A percentile compares a stretch with the other conserved stretches of the same genome.
These are phyloP conservation scores for Leptinotarsa defecta DNA, from an alignment of 1,140 invertebrate species.

Conservation along the genomic window DNA sequence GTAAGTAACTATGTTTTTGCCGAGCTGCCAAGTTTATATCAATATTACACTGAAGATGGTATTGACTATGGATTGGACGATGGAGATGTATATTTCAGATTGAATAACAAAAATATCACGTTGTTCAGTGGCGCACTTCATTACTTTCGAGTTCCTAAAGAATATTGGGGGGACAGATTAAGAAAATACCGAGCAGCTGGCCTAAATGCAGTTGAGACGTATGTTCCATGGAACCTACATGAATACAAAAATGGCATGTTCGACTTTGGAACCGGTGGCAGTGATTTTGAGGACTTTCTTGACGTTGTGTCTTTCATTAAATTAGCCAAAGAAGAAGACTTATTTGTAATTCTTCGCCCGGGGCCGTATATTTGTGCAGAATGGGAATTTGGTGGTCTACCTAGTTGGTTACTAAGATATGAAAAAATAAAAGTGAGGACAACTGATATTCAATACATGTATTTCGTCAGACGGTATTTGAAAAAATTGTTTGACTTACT, in stretches of 20 bases:
- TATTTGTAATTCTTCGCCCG: conserved; percentile 83
- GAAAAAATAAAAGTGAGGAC: conserved; percentile 58
- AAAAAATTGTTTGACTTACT: conserved; percentile 58
- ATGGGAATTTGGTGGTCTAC: conserved; percentile 63
- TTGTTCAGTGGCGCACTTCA: conserved; percentile 78
- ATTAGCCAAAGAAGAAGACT: conserved; percentile 76
- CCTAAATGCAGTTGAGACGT: conserved; percentile 89
- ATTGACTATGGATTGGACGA: conserved; percentile 45
- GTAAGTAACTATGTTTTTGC: too few relatives aligned
- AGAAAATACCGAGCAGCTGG: conserved; percentile 79
- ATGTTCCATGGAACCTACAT: conserved; percentile 92
- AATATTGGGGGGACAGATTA: conserved; percentile 60
- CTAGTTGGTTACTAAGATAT: conserved; percentile 44
- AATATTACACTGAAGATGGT: conserved; percentile 49
- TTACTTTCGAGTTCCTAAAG: conserved; percentile 83
- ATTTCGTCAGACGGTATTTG: conserved; percentile 58
- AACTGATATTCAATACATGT: conserved; percentile 57
- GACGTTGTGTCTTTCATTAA: conserved; percentile 70
- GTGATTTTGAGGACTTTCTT: conserved; percentile 68
- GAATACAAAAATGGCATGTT: conserved; percentile 64
- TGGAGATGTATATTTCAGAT: conserved; percentile 45
- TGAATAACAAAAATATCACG: conserved; percentile 51
- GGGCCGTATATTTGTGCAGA: conserved; percentile 95
- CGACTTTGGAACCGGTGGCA: conserved; percentile 76
- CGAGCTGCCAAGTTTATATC: conserved; percentile 48